These are phyloP conservation scores for Panthera tigris DNA, from an alignment of 2,113 vertebrate genomes.

Conservation along the genomic window DNA sequence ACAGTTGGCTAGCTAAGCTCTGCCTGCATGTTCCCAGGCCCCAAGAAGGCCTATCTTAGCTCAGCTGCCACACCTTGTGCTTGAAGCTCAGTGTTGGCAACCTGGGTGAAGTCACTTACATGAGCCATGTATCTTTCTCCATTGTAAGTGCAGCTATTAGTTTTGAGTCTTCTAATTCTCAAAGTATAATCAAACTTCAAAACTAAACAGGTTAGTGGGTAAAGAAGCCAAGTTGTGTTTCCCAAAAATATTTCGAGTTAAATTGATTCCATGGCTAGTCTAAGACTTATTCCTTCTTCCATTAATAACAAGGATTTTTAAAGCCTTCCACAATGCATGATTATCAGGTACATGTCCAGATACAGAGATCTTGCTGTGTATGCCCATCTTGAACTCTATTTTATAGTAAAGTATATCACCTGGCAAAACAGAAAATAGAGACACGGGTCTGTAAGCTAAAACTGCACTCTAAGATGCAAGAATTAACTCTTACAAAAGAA, in stretches of 20 bases:
- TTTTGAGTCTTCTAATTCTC: background rate
- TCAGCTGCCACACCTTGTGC: background rate
- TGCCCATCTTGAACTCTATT: background rate
- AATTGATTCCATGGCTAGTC: background rate
- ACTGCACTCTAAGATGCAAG: background rate
- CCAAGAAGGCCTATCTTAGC: background rate
- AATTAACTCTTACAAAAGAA: background rate
- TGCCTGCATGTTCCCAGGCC: background rate
- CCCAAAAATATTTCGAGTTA: background rate
- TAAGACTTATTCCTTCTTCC: background rate
- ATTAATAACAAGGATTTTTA: background rate
- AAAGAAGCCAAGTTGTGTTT: background rate
- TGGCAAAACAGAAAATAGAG: background rate
- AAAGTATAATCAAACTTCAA: background rate
- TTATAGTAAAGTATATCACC: background rate
- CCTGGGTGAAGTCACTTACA: background rate
- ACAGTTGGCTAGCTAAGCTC: background rate
- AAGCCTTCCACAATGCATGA: background rate
- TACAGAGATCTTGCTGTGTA: background rate
- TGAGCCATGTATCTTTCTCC: background rate
- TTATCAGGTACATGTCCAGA: background rate
- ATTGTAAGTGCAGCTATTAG: background rate
- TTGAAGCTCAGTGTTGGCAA: background rate
- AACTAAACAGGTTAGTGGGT: background rate
- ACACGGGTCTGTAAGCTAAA: background rate